Conservation (phyloP, 2,113 vertebrate species). For the Corapipo altera region DNA sequence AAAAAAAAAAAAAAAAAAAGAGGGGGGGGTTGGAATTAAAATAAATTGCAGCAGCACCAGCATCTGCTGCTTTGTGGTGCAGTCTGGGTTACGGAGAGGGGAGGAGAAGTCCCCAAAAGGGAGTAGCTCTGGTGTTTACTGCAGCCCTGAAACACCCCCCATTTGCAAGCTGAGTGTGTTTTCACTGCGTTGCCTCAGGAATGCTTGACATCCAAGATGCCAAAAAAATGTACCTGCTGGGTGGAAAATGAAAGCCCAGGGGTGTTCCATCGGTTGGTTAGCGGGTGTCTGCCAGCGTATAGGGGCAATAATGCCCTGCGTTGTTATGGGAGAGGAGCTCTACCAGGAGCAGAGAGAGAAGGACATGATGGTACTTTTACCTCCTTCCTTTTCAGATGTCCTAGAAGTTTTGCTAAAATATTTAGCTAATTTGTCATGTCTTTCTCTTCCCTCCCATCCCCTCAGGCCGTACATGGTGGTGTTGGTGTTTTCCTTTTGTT, state of each 20-base stretch:
- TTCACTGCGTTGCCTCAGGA: slow-evolving; percentile 25
- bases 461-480: no score
- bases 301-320: neutral
- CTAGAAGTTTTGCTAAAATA: neutral
- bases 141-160: neutral
- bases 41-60: slow-evolving; percentile 23
- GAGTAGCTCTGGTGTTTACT: slow-evolving; percentile 53
- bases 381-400: neutral
- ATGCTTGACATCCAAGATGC: neutral
- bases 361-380: neutral
- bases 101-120: slow-evolving; percentile 29
- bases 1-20: neutral
- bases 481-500: neutral
- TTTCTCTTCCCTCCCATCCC: neutral
- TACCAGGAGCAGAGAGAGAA: neutral
- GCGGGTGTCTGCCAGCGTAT: rapidly evolving
- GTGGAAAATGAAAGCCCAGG: neutral
- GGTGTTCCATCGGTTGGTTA: neutral
- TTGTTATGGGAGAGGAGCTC: neutral
- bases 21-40: slow-evolving; percentile 19
- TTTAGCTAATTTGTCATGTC: neutral
- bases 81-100: slow-evolving; percentile 56
- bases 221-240: neutral
- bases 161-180: neutral
- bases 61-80: slow-evolving; percentile 53